A percentile compares a stretch with the other conserved stretches of the same genome.
These are phyloP conservation scores for Vespertilio murinus DNA, from an alignment of 2,797 vertebrate species.

Conservation along the genomic window DNA sequence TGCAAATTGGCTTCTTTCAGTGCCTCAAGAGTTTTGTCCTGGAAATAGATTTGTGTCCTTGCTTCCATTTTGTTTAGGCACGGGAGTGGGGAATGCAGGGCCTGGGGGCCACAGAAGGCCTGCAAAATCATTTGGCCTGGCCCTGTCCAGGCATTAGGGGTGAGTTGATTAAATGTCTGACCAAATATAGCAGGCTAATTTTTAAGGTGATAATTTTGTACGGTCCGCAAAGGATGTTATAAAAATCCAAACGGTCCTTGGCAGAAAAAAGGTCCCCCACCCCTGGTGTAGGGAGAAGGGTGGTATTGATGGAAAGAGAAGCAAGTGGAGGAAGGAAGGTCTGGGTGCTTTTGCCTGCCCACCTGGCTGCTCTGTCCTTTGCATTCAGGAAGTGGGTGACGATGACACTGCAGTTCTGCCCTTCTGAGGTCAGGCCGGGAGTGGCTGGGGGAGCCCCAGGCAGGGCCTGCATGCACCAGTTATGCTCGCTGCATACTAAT, in stretches of 20 bases:
- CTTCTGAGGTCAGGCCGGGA: background rate
- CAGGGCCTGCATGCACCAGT: background rate
- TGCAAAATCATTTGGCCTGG: no score
- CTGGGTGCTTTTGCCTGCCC: background rate
- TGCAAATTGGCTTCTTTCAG: background rate
- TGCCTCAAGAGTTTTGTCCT: background rate
- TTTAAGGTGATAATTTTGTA: no score
- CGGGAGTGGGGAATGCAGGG: no score
- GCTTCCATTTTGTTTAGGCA: background rate
- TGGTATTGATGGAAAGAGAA: background rate
- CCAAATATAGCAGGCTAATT: no score
- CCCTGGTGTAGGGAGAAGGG: background rate
- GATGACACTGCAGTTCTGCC: background rate
- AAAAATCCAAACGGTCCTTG: no score
- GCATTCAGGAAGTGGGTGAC: background rate
- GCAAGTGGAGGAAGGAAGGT: background rate
- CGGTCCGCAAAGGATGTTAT: no score
- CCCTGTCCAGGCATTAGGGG: no score
- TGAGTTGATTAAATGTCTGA: no score
- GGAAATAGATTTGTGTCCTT: background rate
- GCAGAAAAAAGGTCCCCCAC: no score
- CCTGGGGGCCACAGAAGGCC: no score
- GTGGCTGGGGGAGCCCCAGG: background rate
- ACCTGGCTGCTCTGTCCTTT: background rate
- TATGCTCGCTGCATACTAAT: no score